A percentile compares a stretch with the other conserved stretches of the same genome.
Conservation (phyloP, 2,888 invertebrate species). For the Pseudococcus viburni region DNA sequence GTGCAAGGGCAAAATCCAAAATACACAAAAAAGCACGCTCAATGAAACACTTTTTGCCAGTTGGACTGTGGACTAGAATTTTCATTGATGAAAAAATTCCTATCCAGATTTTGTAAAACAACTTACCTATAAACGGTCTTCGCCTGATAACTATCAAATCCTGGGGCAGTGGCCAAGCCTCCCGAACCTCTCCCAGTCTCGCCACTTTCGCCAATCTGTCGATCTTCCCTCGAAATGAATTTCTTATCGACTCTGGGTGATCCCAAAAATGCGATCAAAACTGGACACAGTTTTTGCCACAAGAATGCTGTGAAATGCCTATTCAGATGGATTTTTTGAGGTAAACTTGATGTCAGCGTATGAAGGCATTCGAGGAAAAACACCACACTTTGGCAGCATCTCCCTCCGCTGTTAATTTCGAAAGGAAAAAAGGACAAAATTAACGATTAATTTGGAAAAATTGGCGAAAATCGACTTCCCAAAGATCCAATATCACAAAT, state of each 20-base stretch:
- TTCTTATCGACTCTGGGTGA: conserved; percentile 89
- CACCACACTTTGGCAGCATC: conserved; percentile 71
- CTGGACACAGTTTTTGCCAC: conserved; percentile 94
- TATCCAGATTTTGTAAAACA: not conserved
- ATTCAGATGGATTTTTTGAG: conserved; percentile 86
- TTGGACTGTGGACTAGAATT: too few relatives aligned
- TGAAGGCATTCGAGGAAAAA: conserved; percentile 90
- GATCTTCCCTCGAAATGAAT: conserved; percentile 73
- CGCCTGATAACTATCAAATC: conserved; percentile 86
- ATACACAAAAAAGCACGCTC: too few relatives aligned
- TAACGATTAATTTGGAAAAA: not conserved
- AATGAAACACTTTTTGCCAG: too few relatives aligned
- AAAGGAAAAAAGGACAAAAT: conserved; percentile 10
- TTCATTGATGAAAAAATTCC: not conserved
- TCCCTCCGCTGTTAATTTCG: conserved; percentile 72
- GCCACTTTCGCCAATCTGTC: conserved; percentile 73
- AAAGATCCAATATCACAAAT: conserved; percentile 69
- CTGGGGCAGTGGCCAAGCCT: conserved; percentile 80
- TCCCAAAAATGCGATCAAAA: conserved; percentile 88
- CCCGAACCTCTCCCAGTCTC: conserved; percentile 79
- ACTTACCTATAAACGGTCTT: conserved; percentile 88
- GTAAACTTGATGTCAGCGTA: conserved; percentile 86
- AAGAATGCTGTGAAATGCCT: conserved; percentile 89
- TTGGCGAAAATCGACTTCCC: not conserved
- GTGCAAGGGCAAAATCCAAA: too few relatives aligned